Percentiles rank a stretch among this genome's conserved stretches.
These are phyloP conservation scores for Apantesis nais DNA, from an alignment of 2,888 invertebrate genomes.

Conservation along the genomic window DNA sequence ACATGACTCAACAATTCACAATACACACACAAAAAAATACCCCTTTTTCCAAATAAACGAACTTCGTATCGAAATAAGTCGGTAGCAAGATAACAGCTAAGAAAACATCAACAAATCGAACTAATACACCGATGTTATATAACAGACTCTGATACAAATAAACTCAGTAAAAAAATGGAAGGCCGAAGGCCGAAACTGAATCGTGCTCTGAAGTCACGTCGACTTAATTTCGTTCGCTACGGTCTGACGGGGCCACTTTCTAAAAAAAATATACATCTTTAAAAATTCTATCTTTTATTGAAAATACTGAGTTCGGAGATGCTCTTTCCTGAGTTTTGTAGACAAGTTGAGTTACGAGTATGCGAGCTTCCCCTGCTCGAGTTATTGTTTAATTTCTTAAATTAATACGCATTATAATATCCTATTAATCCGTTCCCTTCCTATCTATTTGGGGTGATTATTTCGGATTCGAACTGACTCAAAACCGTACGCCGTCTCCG, in stretches of 20 bases:
- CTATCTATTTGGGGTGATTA: too few relatives aligned
- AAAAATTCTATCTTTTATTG: conserved; percentile 45
- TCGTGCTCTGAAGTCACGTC: conserved; percentile 69
- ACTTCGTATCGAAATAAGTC: conserved; percentile 24
- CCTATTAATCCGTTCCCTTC: too few relatives aligned
- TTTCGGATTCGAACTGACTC: too few relatives aligned
- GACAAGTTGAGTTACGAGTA: conserved; percentile 30
- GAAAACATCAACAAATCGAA: conserved; percentile 23
- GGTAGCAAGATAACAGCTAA: conserved; percentile 16
- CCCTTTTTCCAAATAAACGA: conserved; percentile 23
- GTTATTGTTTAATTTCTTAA: not conserved
- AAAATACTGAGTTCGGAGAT: conserved; percentile 43
- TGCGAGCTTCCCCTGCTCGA: not conserved
- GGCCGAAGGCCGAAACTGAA: conserved; percentile 42
- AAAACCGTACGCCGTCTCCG: too few relatives aligned
- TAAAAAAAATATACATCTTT: conserved; percentile 51
- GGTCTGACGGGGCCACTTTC: conserved; percentile 61
- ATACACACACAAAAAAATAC: conserved; percentile 17
- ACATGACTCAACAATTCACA: conserved; percentile 19
- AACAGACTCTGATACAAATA: conserved; percentile 36
- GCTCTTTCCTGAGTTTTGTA: conserved; percentile 20
- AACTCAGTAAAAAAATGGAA: conserved; percentile 50
- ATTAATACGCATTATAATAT: not conserved
- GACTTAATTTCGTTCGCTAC: conserved; percentile 64
- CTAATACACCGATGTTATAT: conserved; percentile 33